A percentile compares a stretch with the other conserved stretches of the same genome.
phyloP scores from a whole-genome alignment of 2,113 vertebrate genomes.

The Narcine bancroftii region DNA sequence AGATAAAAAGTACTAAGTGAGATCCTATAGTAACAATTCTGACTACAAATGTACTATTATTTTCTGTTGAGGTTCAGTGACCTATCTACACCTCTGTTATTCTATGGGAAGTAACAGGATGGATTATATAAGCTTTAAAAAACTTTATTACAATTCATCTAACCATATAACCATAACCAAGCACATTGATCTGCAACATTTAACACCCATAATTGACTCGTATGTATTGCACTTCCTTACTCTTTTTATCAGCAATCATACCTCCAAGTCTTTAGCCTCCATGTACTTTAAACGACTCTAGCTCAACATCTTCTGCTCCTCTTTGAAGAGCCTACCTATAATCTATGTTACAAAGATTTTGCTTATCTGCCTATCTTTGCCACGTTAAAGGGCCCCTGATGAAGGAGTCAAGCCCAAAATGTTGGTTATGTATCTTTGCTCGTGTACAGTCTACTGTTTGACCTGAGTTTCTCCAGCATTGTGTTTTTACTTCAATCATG shows the following conservation, averaged over 20 bases:
- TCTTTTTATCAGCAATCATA: not conserved
- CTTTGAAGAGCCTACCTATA: not conserved
- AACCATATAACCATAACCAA: not conserved
- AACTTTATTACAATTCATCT: not conserved
- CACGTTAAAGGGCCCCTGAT: too few relatives aligned
- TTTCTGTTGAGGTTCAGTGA: not conserved
- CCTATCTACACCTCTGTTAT: not conserved
- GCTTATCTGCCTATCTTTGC: too few relatives aligned
- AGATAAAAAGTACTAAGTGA: conserved; percentile 43
- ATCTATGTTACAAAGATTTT: not conserved
- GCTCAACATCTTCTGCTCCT: not conserved
- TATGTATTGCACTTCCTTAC: not conserved
- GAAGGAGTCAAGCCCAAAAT: too few relatives aligned
- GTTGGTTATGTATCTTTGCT: too few relatives aligned
- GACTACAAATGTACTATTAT: not conserved
- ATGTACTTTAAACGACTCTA: not conserved
- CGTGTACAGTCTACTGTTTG: too few relatives aligned
- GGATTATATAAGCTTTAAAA: not conserved
- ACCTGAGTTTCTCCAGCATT: too few relatives aligned
- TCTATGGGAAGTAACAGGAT: not conserved
- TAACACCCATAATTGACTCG: not conserved
- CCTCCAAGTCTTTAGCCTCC: not conserved
- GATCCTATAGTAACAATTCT: not conserved
- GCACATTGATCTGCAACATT: not conserved
- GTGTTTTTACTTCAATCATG: too few relatives aligned